Conservation (phyloP, 2,113 vertebrate genomes). For the Burhinus bistriatus region DNA sequence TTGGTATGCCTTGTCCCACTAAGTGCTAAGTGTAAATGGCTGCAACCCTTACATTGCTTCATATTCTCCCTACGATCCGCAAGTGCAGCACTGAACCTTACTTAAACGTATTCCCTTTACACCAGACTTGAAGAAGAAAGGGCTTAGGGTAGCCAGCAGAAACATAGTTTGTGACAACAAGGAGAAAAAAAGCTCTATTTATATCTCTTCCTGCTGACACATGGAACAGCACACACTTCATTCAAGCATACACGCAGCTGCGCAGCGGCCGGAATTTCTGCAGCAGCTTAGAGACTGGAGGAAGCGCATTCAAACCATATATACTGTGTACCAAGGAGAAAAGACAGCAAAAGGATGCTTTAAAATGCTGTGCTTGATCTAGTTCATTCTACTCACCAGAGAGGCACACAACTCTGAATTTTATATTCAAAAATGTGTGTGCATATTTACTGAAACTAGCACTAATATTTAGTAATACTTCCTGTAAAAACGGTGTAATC, state of each 20-base stretch:
- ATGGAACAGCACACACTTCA: neutral
- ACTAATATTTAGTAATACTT: neutral
- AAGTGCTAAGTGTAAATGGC: neutral
- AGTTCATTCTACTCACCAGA: neutral
- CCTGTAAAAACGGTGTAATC: neutral
- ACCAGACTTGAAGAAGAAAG: neutral
- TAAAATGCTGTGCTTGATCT: neutral
- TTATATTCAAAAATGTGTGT: neutral
- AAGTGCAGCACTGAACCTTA: neutral
- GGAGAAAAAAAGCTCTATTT: conserved; percentile 38
- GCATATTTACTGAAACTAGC: neutral
- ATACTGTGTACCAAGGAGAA: neutral
- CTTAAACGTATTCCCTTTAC: neutral
- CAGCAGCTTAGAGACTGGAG: neutral
- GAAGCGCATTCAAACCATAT: neutral
- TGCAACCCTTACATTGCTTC: neutral
- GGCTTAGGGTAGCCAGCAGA: neutral
- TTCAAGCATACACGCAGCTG: neutral
- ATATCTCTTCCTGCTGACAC: conserved; percentile 39
- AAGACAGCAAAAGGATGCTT: neutral
- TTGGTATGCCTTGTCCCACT: neutral
- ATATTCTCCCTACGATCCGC: neutral
- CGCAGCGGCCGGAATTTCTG: conserved; percentile 19
- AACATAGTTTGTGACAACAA: neutral
- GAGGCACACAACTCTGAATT: neutral